Percentiles rank a stretch among this genome's conserved stretches.
Evolutionary conservation across 2,113 vertebrate genomes (phyloP).

Genomic region (Nesogale talazaci): DNA sequence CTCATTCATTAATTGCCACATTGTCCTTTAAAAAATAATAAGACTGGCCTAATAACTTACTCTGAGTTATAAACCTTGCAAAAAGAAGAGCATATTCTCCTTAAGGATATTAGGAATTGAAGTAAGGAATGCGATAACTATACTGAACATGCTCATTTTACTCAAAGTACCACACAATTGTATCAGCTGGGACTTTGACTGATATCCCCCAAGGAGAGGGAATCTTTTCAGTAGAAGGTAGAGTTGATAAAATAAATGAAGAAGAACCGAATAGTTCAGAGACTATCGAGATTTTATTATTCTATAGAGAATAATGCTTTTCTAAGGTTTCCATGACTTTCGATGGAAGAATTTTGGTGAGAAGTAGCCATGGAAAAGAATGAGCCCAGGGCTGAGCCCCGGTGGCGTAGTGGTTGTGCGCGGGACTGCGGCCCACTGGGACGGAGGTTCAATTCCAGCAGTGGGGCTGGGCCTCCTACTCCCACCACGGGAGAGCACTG

Average conservation of each 20-base stretch:
- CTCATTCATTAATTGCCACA: not conserved
- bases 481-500: too few species aligned
- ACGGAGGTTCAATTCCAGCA: too few species aligned
- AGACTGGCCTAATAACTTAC: not conserved
- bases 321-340: not conserved
- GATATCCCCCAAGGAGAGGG: not conserved
- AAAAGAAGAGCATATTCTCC: not conserved
- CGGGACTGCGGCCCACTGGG: too few species aligned
- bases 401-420: too few species aligned
- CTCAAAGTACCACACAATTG: not conserved
- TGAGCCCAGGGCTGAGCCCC: too few species aligned
- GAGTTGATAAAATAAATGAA: not conserved
- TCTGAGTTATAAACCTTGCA: constrained; percentile 9
- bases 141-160: not conserved
- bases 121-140: not conserved
- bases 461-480: too few species aligned
- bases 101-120: not conserved
- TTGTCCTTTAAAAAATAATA: not conserved
- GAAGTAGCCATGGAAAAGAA: not conserved
- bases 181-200: constrained; percentile 14
- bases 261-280: not conserved
- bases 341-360: not conserved
- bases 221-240: not conserved
- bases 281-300: not conserved
- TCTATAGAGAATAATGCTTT: not conserved